Conservation (phyloP, 2,113 vertebrate genomes). For the Alces alces region DNA sequence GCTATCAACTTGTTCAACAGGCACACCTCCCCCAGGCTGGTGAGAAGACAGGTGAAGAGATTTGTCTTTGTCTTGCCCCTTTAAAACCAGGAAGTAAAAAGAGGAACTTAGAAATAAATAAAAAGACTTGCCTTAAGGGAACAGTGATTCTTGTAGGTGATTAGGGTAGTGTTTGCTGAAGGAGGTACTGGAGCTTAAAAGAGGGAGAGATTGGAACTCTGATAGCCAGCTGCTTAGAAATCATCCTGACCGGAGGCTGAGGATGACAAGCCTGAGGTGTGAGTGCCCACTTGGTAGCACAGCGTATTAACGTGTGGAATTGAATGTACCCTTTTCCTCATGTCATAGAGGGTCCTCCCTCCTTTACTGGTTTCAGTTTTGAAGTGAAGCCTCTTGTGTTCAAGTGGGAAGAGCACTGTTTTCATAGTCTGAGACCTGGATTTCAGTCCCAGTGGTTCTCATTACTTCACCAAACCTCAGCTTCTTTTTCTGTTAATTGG, state of each 20-base stretch:
- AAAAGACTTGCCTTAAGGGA: not conserved
- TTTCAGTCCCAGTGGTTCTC: not conserved
- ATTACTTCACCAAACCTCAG: not conserved
- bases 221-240: not conserved
- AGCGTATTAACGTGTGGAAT: not conserved
- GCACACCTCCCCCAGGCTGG: not conserved
- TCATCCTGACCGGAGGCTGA: not conserved
- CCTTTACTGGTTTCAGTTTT: not conserved
- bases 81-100: slow-evolving; percentile 28
- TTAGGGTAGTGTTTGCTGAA: not conserved
- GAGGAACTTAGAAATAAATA: not conserved
- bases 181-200: not conserved
- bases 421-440: not conserved
- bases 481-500: not conserved
- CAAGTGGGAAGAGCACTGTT: not conserved
- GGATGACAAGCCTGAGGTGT: not conserved
- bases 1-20: not conserved
- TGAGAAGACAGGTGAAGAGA: not conserved
- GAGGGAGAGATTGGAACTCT: not conserved
- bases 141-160: not conserved
- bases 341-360: not conserved
- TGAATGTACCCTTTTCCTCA: not conserved
- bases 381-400: not conserved
- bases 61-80: not conserved
- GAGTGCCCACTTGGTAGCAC: not conserved